A percentile compares a stretch with the other conserved stretches of the same genome.
phyloP scores from a whole-genome alignment of 1,140 invertebrate species.

The Pseudomyrmex concolor region DNA sequence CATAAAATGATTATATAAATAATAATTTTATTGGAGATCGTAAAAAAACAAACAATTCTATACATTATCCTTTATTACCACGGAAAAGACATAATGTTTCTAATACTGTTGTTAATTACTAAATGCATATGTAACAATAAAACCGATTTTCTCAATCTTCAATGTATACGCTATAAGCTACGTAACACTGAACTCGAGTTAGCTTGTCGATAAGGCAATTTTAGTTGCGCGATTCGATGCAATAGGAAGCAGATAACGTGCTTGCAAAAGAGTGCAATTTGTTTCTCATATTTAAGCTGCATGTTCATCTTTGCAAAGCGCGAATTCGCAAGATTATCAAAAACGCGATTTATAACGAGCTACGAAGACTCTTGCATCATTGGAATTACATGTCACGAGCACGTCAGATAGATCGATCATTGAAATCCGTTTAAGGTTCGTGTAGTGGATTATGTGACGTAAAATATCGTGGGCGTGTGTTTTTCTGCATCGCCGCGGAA shows the following conservation, averaged over 20 bases:
- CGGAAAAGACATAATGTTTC: too few relatives aligned
- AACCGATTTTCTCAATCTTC: too few relatives aligned
- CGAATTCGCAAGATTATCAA: neutral
- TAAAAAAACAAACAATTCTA: too few relatives aligned
- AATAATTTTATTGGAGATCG: too few relatives aligned
- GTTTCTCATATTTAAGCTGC: neutral
- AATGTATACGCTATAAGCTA: too few relatives aligned
- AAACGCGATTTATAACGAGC: conserved; percentile 3
- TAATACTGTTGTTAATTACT: too few relatives aligned
- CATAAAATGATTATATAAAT: too few relatives aligned
- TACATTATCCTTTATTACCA: too few relatives aligned
- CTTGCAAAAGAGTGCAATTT: conserved; percentile 9
- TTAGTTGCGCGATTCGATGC: neutral
- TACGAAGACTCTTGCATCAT: neutral
- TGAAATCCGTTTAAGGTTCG: neutral
- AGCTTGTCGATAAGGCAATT: neutral
- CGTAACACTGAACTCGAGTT: too few relatives aligned
- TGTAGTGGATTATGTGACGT: neutral
- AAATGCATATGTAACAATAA: too few relatives aligned
- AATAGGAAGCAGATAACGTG: neutral
- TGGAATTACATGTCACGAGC: neutral
- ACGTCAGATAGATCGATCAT: neutral
- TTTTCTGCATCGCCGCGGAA: neutral
- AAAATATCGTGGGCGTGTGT: neutral
- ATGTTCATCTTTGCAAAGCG: neutral